phyloP scores from a whole-genome alignment of 2,797 vertebrate genomes.

The Ctenopoma multispine region DNA sequence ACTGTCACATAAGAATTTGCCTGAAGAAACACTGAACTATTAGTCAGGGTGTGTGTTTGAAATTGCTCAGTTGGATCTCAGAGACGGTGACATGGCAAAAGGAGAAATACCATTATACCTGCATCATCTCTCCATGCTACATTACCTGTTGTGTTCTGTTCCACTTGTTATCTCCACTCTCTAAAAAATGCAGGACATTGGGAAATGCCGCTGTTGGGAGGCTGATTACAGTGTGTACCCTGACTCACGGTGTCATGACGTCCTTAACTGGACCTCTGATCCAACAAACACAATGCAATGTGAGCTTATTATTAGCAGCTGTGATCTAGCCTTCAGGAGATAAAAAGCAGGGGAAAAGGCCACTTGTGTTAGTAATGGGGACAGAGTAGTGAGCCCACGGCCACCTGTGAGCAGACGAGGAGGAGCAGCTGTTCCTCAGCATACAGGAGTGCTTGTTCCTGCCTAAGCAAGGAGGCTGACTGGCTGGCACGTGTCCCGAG shows the following conservation, averaged over 20 bases:
- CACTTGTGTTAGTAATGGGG: slow-evolving; percentile 73
- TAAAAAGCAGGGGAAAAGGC: slow-evolving; percentile 11
- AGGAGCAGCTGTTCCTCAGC: slow-evolving; percentile 78
- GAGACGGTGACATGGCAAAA: slow-evolving; percentile 21
- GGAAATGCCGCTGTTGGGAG: slow-evolving; percentile 52
- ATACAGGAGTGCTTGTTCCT: slow-evolving; percentile 80
- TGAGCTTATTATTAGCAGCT: slow-evolving; percentile 69
- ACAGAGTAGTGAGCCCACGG: slow-evolving; percentile 60
- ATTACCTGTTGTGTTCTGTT: slow-evolving; percentile 42
- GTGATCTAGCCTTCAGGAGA: slow-evolving; percentile 41
- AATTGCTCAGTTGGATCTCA: slow-evolving; percentile 41
- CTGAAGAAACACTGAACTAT: slow-evolving; percentile 57
- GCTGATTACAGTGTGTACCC: slow-evolving; percentile 50
- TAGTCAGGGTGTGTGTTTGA: slow-evolving; percentile 45
- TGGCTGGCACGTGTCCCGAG: slow-evolving; percentile 73
- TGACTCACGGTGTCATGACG: slow-evolving; percentile 70
- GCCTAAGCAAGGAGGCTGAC: slow-evolving; percentile 57
- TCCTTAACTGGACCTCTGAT: slow-evolving; percentile 40
- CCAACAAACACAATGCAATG: slow-evolving; percentile 31
- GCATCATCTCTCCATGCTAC: slow-evolving; percentile 28
- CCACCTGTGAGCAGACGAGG: slow-evolving; percentile 76
- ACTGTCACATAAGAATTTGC: slow-evolving; percentile 14
- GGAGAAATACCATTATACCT: slow-evolving; percentile 27
- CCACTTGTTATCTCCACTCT: slow-evolving; percentile 34
- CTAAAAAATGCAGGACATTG: slow-evolving; percentile 26